Percentiles rank a stretch among this genome's conserved stretches.
phyloP scores from a whole-genome alignment of 2,888 invertebrate species.

The Nomada fabriciana region DNA sequence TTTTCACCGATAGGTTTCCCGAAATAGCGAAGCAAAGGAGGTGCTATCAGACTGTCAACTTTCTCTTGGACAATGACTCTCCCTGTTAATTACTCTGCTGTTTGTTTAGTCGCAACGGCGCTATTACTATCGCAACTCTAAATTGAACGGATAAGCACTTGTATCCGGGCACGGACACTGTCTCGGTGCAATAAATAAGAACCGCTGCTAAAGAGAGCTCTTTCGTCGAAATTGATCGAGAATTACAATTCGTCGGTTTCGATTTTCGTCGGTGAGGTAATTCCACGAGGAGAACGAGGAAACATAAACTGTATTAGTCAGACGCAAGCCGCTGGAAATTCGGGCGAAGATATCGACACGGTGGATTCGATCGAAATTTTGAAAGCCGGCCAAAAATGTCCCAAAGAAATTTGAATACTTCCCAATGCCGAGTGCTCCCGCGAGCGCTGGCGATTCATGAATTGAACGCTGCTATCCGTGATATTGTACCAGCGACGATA shows the following conservation, averaged over 20 bases:
- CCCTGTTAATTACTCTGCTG: too few relatives aligned
- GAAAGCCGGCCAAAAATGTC: slow-evolving; percentile 48
- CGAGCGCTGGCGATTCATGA: slow-evolving; percentile 14
- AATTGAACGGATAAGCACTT: too few relatives aligned
- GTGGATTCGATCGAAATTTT: slow-evolving; percentile 35
- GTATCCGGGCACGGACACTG: too few relatives aligned
- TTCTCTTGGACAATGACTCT: not conserved
- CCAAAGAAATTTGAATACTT: slow-evolving; percentile 37
- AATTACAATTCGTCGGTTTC: too few relatives aligned
- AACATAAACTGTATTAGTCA: slow-evolving; percentile 39
- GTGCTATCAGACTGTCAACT: not conserved
- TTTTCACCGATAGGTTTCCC: not conserved
- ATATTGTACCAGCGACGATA: not conserved
- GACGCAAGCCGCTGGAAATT: slow-evolving; percentile 38
- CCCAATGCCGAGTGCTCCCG: slow-evolving; percentile 5
- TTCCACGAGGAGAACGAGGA: not conserved
- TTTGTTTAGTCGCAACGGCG: too few relatives aligned
- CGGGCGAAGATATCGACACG: slow-evolving; percentile 38
- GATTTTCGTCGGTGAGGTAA: not conserved
- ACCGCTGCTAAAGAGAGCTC: too few relatives aligned
- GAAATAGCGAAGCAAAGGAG: too few relatives aligned
- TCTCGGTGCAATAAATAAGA: too few relatives aligned
- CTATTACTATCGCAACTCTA: too few relatives aligned
- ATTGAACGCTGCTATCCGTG: not conserved
- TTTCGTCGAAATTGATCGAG: too few relatives aligned